Conservation (phyloP, 2,888 invertebrate genomes). For the Agriopis leucophaearia region DNA sequence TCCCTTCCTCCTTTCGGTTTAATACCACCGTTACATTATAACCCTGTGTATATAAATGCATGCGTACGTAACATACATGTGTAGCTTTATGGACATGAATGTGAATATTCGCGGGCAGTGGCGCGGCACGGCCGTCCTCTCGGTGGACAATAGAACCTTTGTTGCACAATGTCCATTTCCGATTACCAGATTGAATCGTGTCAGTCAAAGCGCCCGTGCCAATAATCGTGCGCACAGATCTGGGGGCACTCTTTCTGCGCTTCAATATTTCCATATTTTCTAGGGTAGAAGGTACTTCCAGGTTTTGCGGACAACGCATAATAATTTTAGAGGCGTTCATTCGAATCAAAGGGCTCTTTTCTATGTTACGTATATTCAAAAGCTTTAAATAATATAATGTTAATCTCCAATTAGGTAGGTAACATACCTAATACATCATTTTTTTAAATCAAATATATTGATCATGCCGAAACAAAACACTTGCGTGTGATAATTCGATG, state of each 20-base stretch:
- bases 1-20: no score
- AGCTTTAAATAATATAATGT: no score
- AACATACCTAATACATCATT: no score
- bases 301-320: conserved; percentile 4
- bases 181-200: conserved; percentile 85
- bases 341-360: neutral
- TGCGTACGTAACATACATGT: neutral
- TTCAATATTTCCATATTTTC: conserved; percentile 36
- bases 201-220: conserved; percentile 74
- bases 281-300: neutral
- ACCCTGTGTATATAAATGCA: neutral
- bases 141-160: conserved; percentile 78
- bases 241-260: conserved; percentile 29
- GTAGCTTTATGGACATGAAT: conserved; percentile 52
- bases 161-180: conserved; percentile 85
- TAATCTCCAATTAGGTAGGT: no score
- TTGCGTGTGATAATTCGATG: no score
- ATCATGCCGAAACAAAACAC: no score
- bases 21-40: no score
- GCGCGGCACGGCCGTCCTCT: conserved; percentile 40
- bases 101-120: conserved; percentile 68
- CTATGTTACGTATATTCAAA: no score
- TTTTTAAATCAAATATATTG: no score
- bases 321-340: neutral
- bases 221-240: conserved; percentile 65